Evolutionary conservation across 2,113 vertebrate genomes (phyloP).

Genomic region (Xiphophorus maculatus): DNA sequence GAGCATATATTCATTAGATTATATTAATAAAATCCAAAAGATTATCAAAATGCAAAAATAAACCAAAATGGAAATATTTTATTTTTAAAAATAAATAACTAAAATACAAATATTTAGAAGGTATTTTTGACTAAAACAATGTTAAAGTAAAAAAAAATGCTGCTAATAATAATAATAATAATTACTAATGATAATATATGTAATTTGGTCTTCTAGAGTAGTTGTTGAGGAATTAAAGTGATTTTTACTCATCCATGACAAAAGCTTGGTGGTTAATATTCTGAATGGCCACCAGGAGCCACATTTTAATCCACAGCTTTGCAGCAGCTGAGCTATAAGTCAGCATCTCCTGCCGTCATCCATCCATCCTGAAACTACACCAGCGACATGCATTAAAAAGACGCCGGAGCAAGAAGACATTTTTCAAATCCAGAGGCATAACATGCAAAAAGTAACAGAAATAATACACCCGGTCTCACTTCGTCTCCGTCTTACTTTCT

Average conservation of each 20-base stretch:
- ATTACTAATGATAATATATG: neutral
- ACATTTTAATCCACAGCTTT: slow-evolving; percentile 9
- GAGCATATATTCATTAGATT: no score
- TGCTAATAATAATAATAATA: neutral
- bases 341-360: slow-evolving; percentile 14
- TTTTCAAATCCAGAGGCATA: slow-evolving; percentile 22
- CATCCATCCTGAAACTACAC: slow-evolving; percentile 17
- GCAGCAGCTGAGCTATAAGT: slow-evolving; percentile 23
- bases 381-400: slow-evolving; percentile 9
- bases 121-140: no score
- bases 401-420: slow-evolving; percentile 14
- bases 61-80: no score
- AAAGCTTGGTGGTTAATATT: neutral
- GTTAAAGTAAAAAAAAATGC: no score
- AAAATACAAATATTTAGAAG: no score
- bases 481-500: slow-evolving; percentile 32
- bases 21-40: no score
- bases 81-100: no score
- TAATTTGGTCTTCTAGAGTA: no score
- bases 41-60: no score
- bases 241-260: neutral
- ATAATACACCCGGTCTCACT: slow-evolving; percentile 11
- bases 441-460: neutral
- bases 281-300: neutral
- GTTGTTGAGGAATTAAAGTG: neutral